Evolutionary conservation across 2,797 vertebrate species (phyloP).

Genomic region (Microctenopoma steveboyesi): DNA sequence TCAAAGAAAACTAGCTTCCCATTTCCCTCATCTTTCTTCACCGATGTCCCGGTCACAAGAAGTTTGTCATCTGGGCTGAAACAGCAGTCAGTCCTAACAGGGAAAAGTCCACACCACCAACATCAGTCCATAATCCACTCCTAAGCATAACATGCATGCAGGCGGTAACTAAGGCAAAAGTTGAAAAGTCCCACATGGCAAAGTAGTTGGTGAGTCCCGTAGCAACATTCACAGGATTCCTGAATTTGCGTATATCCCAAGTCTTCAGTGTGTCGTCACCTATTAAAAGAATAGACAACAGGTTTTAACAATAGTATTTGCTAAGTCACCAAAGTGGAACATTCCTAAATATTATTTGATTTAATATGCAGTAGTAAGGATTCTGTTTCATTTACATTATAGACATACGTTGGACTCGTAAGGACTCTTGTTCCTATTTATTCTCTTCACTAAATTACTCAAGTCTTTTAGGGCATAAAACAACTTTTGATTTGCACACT

Average conservation of each 20-base stretch:
- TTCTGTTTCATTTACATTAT: conserved; percentile 35
- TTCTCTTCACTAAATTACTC: conserved; percentile 27
- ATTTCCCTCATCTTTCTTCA: conserved; percentile 90
- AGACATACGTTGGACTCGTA: conserved; percentile 21
- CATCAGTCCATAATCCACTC: conserved; percentile 16
- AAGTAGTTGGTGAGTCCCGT: conserved; percentile 89
- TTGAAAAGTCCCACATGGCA: conserved; percentile 88
- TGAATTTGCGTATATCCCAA: conserved; percentile 97
- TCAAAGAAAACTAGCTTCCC: conserved; percentile 94
- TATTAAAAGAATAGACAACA: conserved; percentile 60
- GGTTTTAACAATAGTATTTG: conserved; percentile 8
- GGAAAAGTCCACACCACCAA: conserved; percentile 17
- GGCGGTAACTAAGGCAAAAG: neutral
- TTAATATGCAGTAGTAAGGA: no score
- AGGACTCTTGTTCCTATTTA: conserved; percentile 48
- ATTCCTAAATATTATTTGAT: no score
- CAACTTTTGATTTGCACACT: conserved; percentile 29
- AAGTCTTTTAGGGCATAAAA: conserved; percentile 12
- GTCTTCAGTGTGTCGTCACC: conserved; percentile 96
- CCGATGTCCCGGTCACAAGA: conserved; percentile 93
- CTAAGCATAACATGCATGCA: neutral
- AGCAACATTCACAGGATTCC: conserved; percentile 89
- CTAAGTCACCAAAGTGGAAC: conserved; percentile 2
- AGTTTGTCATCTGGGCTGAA: conserved; percentile 98
- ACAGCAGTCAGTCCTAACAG: conserved; percentile 94